These are phyloP conservation scores for Drosophila orosa DNA, from an alignment of 1,140 invertebrate species.

Conservation along the genomic window DNA sequence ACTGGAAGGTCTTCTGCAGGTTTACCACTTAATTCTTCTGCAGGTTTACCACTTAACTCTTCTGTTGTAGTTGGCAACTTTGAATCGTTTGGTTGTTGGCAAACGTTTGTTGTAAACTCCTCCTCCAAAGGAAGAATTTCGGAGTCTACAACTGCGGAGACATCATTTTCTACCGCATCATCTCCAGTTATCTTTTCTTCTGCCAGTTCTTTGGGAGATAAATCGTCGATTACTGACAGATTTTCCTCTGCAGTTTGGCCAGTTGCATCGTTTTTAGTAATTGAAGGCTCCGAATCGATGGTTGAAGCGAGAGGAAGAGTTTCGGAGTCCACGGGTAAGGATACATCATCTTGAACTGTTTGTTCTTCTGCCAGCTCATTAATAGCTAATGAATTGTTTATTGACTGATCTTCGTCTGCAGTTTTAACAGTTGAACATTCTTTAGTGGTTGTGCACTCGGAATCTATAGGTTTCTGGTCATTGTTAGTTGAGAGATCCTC, in stretches of 20 bases:
- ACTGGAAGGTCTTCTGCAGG: neutral
- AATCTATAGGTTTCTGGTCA: neutral
- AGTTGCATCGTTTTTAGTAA: too few species aligned
- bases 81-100: neutral
- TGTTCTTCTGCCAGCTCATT: neutral
- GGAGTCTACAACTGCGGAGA: neutral
- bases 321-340: neutral
- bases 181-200: neutral
- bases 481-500: neutral
- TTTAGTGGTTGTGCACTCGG: neutral
- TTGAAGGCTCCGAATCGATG: too few species aligned
- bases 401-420: neutral
- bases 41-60: neutral
- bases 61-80: neutral
- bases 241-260: neutral
- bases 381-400: neutral
- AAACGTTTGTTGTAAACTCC: neutral
- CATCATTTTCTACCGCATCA: neutral
- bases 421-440: neutral
- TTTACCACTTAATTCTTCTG: neutral
- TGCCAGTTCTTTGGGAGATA: neutral
- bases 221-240: neutral
- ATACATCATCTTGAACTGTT: neutral
- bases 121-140: neutral
- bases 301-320: neutral